These are phyloP conservation scores for Acrobeloides nanus DNA, from an alignment of 2,888 invertebrate species.

Conservation along the genomic window DNA sequence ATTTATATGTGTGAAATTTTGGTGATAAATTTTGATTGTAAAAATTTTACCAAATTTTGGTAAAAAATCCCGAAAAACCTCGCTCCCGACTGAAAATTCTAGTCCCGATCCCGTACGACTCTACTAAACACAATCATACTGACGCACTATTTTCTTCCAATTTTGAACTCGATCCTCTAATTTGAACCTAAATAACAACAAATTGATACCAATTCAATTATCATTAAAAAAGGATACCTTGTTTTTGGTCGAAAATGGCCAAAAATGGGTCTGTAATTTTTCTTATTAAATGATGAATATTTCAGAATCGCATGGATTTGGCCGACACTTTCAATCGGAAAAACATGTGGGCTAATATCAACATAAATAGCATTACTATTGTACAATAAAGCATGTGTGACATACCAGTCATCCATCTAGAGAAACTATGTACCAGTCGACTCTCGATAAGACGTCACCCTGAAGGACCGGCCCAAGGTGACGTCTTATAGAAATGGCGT, in stretches of 20 bases:
- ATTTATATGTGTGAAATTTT: no score
- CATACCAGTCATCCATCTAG: conserved; percentile 42
- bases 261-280: conserved; percentile 19
- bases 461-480: no score
- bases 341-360: conserved; percentile 18
- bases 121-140: no score
- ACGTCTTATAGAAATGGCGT: no score
- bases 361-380: conserved; percentile 17
- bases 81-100: no score
- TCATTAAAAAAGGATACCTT: conserved; percentile 11
- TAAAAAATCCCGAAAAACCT: no score
- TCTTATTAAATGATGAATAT: conserved; percentile 7
- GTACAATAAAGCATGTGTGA: conserved; percentile 24
- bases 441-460: neutral
- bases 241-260: conserved; percentile 31
- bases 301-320: neutral
- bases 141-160: no score
- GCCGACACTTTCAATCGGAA: no score
- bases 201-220: neutral
- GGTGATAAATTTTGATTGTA: no score
- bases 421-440: neutral
- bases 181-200: conserved; percentile 14
- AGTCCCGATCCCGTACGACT: no score
- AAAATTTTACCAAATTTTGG: no score
- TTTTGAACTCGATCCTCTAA: conserved; percentile 11